Evolutionary conservation across 2,888 invertebrate species (phyloP).

Genomic region (Pachymerium ferrugineum): DNA sequence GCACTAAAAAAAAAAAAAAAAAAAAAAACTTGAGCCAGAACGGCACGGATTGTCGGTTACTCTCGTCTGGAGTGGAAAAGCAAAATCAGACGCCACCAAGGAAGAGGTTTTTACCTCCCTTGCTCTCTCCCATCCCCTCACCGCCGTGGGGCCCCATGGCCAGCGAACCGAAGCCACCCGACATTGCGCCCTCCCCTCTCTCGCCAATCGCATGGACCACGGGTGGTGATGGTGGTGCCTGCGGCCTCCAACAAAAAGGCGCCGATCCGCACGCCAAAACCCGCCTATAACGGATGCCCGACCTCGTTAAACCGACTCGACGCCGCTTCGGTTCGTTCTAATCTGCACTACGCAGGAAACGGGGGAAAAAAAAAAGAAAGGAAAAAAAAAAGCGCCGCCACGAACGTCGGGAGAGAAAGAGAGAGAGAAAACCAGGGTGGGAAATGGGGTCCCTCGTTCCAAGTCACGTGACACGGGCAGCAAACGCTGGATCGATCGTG

Average conservation of each 20-base stretch:
- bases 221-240: slow-evolving; percentile 16
- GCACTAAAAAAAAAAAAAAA: no score
- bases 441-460: not conserved
- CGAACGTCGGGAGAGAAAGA: not conserved
- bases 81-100: slow-evolving; percentile 3
- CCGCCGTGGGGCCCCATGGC: not conserved
- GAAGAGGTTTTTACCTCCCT: not conserved
- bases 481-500: slow-evolving; percentile 12
- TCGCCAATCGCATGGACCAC: slow-evolving; percentile 6
- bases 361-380: not conserved
- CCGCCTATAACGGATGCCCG: not conserved
- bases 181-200: not conserved
- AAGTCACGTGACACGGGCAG: slow-evolving; percentile 8
- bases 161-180: slow-evolving; percentile 12
- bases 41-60: not conserved
- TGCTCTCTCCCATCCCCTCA: not conserved
- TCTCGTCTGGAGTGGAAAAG: not conserved
- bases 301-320: not conserved
- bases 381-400: not conserved
- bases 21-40: no score
- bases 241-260: slow-evolving; percentile 12
- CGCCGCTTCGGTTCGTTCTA: not conserved
- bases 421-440: not conserved
- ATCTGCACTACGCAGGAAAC: slow-evolving; percentile 8
- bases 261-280: not conserved